phyloP scores from a whole-genome alignment of 92 coral and sea anemone species.

The Ricordea florida region DNA sequence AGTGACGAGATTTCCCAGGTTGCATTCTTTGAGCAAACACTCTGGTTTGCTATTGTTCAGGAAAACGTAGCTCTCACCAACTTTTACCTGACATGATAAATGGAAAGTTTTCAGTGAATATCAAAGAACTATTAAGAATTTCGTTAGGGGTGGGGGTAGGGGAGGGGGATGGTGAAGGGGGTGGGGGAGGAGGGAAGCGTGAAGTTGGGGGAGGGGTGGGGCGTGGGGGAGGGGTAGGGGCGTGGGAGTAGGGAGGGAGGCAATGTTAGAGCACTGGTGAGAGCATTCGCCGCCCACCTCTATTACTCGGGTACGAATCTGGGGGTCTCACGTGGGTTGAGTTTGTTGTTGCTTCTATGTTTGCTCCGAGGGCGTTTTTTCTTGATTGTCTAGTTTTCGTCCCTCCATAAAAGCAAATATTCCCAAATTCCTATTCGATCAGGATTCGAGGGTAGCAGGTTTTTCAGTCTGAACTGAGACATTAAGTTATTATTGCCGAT shows the following conservation, averaged over 20 bases:
- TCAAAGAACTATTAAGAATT: not conserved
- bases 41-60: slow-evolving; percentile 56
- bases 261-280: not conserved
- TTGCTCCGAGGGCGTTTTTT: too few species aligned
- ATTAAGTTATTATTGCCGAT: too few species aligned
- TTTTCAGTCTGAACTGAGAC: too few species aligned
- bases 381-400: too few species aligned
- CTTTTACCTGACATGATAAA: slow-evolving; percentile 35
- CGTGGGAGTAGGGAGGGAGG: not conserved
- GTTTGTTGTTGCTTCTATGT: too few species aligned
- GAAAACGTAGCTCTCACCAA: slow-evolving; percentile 63
- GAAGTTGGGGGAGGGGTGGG: too few species aligned
- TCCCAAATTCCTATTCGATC: too few species aligned
- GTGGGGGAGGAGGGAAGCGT: too few species aligned
- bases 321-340: too few species aligned
- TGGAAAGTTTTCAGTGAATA: not conserved
- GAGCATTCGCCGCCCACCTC: not conserved
- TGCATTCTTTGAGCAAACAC: slow-evolving; percentile 72
- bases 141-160: not conserved
- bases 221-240: too few species aligned
- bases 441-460: too few species aligned
- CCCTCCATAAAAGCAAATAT: too few species aligned
- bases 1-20: slow-evolving; percentile 76
- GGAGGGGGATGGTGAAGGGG: not conserved
- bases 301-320: not conserved